Conservation (phyloP, 2,113 vertebrate genomes). For the Rhabdomys dilectus region DNA sequence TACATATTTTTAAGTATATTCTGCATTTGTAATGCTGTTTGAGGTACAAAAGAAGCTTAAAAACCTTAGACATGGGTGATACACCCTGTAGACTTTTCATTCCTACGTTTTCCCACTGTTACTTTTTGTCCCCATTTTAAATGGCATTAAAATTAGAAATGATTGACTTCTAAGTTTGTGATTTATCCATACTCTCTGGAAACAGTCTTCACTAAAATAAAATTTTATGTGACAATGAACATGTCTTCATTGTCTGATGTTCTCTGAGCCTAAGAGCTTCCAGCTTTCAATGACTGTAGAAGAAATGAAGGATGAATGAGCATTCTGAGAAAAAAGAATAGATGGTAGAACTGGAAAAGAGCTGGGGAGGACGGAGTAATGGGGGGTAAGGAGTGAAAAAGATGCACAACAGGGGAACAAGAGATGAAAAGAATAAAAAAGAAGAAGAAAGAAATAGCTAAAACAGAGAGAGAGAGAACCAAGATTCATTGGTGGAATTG, state of each 20-base stretch:
- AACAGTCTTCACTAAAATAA: not conserved
- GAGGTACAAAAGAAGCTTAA: not conserved
- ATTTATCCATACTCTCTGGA: not conserved
- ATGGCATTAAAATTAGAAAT: not conserved
- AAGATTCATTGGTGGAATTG: not conserved
- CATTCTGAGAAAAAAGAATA: not conserved
- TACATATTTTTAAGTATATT: constrained; percentile 16
- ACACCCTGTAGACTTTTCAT: not conserved
- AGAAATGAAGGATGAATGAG: not conserved
- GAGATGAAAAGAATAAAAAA: not conserved
- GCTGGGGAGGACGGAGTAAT: not conserved
- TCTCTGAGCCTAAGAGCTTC: not conserved
- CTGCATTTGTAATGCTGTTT: not conserved
- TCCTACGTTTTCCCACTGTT: not conserved
- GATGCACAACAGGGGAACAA: not conserved
- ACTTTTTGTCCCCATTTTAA: constrained; percentile 5
- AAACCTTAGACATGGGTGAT: not conserved
- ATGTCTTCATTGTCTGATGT: not conserved
- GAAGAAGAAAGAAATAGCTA: not conserved
- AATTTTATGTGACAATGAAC: not conserved
- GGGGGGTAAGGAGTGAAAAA: not conserved
- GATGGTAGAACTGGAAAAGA: not conserved
- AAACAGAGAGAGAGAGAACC: not conserved
- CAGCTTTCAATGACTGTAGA: not conserved
- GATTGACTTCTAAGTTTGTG: not conserved